Evolutionary conservation across 1,140 invertebrate genomes (phyloP).

Genomic region (Megalopta genalis): DNA sequence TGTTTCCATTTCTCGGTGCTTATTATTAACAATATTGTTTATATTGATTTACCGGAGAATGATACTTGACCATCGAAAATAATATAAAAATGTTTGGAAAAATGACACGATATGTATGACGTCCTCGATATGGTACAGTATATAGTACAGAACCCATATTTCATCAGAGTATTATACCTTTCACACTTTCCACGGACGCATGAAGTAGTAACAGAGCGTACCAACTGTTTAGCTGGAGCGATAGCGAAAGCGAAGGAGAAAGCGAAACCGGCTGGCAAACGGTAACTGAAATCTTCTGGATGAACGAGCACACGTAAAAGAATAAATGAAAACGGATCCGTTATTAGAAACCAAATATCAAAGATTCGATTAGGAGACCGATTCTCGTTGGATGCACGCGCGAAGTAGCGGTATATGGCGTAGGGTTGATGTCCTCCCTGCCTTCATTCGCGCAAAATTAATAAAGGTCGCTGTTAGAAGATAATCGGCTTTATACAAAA

Average conservation of each 20-base stretch:
- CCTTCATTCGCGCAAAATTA: background rate
- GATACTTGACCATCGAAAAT: background rate
- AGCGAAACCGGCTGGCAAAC: conserved; percentile 51
- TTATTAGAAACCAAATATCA: background rate
- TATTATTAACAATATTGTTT: background rate
- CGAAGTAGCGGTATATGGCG: conserved; percentile 1
- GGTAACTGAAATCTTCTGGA: conserved; percentile 22
- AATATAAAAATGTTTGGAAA: background rate
- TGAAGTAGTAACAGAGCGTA: conserved; percentile 10
- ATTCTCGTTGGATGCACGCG: background rate
- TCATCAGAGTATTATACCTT: background rate
- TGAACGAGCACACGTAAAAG: conserved; percentile 28
- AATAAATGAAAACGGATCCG: background rate
- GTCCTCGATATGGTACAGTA: background rate
- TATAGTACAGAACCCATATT: conserved; percentile 1
- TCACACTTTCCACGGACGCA: conserved; percentile 22
- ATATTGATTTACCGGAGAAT: background rate
- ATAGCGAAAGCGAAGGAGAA: conserved; percentile 66
- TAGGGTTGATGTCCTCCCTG: background rate
- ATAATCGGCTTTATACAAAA: too few relatives aligned
- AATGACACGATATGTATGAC: background rate
- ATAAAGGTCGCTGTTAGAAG: background rate
- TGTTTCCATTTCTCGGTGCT: background rate
- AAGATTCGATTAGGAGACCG: background rate
- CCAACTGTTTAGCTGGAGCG: conserved; percentile 30